Evolutionary conservation across 2,888 invertebrate species (phyloP), one percentile per base, ranked within the genome.

Genomic region (Orthonevra nobilis): DNA sequence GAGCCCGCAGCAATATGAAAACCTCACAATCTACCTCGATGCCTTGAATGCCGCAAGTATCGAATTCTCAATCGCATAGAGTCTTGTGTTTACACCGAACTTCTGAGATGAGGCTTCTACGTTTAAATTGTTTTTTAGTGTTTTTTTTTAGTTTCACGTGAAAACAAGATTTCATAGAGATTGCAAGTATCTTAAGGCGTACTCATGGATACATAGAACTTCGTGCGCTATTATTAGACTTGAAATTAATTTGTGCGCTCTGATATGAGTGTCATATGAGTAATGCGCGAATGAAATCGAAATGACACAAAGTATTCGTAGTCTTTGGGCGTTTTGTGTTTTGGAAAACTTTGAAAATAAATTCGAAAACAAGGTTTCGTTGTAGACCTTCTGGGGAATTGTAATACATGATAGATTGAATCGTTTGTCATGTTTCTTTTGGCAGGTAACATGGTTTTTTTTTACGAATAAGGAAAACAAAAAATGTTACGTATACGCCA

Each of bases 41-140:
- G 58, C 72, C 72, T 73, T 73, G 72, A 34, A 61, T 56, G 63
- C 63, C 14, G 42, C 61, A 46, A 38, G 46, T 61, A 46, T 70
- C 52, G 6, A 30, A 46, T 63, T 72, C 61, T 46, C 38, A 44
- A 54, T 61, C 52, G 20, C 54, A 6, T 58, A 17, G 20, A 63
- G 23, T 50, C 40, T 50, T 36, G 61, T 42, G 40, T 56, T 28
- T 15, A 23, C 48, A 58, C 42, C 32, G 58, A 68, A 30, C 38
- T 61, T 68, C 17, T 56, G 38, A 56, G 48, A 30, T 34, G 14
- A 3, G 36, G 26, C 36, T 28, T 4, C 4, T 15, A 7, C n/a
- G n/a, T n/a, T n/a, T n/a, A n/a, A n/a, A 7, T 52, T 50, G 30
- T 26, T 10, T 10, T 50, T 9, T 17, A 15, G 60, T 46, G 69